Evolutionary conservation across 64 coral and sea anemone species (phyloP), one percentile per base, ranked within the genome.

Genomic region (Porites australiensis): DNA sequence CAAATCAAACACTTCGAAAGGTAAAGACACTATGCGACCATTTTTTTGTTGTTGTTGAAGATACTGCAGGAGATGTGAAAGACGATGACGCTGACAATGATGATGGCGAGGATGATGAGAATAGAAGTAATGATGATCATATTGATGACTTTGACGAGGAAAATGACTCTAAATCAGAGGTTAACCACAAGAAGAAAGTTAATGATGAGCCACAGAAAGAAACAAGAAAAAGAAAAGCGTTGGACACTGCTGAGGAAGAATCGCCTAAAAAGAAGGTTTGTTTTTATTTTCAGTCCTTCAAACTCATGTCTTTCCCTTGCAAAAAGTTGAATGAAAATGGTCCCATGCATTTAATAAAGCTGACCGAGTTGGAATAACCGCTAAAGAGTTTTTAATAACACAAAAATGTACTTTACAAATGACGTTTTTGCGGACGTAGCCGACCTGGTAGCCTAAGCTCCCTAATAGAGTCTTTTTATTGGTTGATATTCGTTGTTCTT

Each of bases 141-240:
- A 72, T 77, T 81, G 93, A 85, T 54, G 64, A 77, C 4, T 13
- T 10, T 6, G 47, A 77, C 49, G 14, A 54, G 20, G 47, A 19
- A 12, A 5, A 54, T 5, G 53, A 79, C n/a, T 20, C 8, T 79
- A 19, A 62, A 48, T 51, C 80, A 49, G 66, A 83, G 14, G 60
- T 66, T 50, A 45, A 64, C 6, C 60, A 83, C 7, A 66, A 66
- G 44, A 83, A 83, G 50, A 37, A 37, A 44, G n/a, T 49, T 18
- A 66, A 66, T 15, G 66, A 19, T 4, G 3, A 46, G 1, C 80
- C 4, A 47, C 67, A 7, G 18, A 70, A 54, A 44, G 64, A 27
- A 58, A 59, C 16, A 27, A 66, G 70, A 49, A 94, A 94, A 44
- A 87, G 92, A 21, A 94, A 94, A 89, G 46, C 13, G 2, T 58